These are phyloP conservation scores for Orthonychiurus folsomi DNA, from an alignment of 2,888 invertebrate species.

Conservation along the genomic window DNA sequence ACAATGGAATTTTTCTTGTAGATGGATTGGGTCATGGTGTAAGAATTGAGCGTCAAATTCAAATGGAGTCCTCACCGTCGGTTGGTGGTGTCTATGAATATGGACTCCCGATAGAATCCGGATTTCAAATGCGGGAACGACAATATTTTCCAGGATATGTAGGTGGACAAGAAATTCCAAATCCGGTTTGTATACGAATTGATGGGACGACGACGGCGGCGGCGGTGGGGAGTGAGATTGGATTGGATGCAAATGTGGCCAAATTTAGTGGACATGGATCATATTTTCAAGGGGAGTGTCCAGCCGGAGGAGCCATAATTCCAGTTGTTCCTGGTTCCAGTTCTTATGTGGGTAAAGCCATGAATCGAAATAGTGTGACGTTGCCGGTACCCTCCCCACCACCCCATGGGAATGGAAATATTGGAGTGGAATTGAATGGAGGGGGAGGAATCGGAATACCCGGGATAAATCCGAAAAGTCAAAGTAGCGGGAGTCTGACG, in stretches of 20 bases:
- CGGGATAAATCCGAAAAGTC: neutral
- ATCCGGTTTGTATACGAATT: slow-evolving; percentile 10
- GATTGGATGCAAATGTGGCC: too few relatives aligned
- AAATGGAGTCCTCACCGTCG: neutral
- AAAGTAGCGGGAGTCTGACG: neutral
- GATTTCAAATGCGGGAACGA: neutral
- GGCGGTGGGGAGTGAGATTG: neutral
- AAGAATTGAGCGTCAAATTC: slow-evolving; percentile 8
- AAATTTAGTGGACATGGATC: neutral
- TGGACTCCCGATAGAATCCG: slow-evolving; percentile 8
- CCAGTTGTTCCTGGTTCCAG: neutral
- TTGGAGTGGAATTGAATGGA: neutral
- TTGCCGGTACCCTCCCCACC: slow-evolving; percentile 14
- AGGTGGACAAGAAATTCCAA: neutral
- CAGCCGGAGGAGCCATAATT: neutral
- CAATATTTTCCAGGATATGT: neutral
- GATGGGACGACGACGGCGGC: neutral
- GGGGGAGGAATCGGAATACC: neutral
- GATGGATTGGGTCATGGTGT: slow-evolving; percentile 22
- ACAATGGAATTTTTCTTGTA: slow-evolving; percentile 24
- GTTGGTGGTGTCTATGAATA: slow-evolving; percentile 8
- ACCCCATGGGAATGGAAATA: neutral
- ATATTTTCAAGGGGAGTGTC: neutral
- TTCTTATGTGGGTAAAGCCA: neutral
- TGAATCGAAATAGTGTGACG: slow-evolving; percentile 13